Conservation (phyloP, 2,888 invertebrate species). For the Melolontha melolontha region DNA sequence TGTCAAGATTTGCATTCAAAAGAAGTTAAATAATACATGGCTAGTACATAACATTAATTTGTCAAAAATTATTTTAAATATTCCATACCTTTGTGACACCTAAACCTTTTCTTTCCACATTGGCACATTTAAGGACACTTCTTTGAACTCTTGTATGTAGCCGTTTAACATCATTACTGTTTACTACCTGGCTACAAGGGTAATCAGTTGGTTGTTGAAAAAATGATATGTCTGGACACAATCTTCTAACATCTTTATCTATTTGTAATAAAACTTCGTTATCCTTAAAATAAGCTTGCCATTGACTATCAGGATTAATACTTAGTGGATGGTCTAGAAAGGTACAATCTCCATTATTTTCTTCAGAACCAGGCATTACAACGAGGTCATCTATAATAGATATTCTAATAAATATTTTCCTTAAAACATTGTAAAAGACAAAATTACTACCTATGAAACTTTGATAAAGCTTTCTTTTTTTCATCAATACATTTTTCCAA, state of each 20-base stretch:
- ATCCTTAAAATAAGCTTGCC: slow-evolving; percentile 96
- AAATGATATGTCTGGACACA: slow-evolving; percentile 97
- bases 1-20: slow-evolving; percentile 46
- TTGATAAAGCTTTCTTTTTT: slow-evolving; percentile 84
- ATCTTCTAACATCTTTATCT: slow-evolving; percentile 94
- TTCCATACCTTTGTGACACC: slow-evolving; percentile 86
- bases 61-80: neutral
- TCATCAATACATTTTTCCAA: slow-evolving; percentile 77
- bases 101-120: slow-evolving; percentile 87
- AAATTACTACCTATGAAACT: slow-evolving; percentile 78
- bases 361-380: slow-evolving; percentile 80
- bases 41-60: slow-evolving; percentile 20
- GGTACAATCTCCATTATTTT: slow-evolving; percentile 72
- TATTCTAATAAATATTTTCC: neutral
- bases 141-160: slow-evolving; percentile 91
- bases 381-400: slow-evolving; percentile 82
- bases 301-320: slow-evolving; percentile 94
- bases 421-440: neutral
- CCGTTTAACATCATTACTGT: slow-evolving; percentile 84
- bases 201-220: slow-evolving; percentile 95
- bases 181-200: slow-evolving; percentile 85
- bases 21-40: slow-evolving; percentile 15
- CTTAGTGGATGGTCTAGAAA: slow-evolving; percentile 90
- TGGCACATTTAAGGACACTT: slow-evolving; percentile 86
- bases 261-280: slow-evolving; percentile 98